Percentiles rank a stretch among this genome's conserved stretches.
Evolutionary conservation across 64 coral and sea anemone genomes (phyloP).

Genomic region (Montipora foliosa): DNA sequence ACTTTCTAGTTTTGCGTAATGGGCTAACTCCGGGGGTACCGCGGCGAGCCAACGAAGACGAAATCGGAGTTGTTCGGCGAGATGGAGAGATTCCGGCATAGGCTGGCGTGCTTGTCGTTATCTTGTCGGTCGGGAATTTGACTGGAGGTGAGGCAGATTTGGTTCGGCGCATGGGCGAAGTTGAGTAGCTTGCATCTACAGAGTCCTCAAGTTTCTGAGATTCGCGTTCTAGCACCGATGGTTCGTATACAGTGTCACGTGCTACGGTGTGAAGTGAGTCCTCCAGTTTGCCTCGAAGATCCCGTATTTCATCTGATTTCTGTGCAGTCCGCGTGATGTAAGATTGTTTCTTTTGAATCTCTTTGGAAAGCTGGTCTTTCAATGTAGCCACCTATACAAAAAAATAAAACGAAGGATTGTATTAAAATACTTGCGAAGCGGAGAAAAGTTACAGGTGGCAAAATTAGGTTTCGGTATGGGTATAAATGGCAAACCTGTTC

Average conservation of each 20-base stretch:
- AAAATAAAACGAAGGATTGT: not conserved
- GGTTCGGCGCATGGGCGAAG: slow-evolving; percentile 75
- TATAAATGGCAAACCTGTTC: no score
- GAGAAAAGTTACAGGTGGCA: no score
- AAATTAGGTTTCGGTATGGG: no score
- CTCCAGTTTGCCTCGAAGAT: slow-evolving; percentile 89
- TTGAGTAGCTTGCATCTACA: slow-evolving; percentile 66
- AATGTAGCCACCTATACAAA: slow-evolving; percentile 80
- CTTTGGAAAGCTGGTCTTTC: slow-evolving; percentile 94
- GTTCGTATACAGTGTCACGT: slow-evolving; percentile 95
- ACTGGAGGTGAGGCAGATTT: slow-evolving; percentile 90
- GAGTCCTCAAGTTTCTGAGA: slow-evolving; percentile 97
- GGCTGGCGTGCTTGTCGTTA: slow-evolving; percentile 83
- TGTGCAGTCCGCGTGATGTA: slow-evolving; percentile 95
- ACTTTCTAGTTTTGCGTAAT: slow-evolving; percentile 91
- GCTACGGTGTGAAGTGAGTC: slow-evolving; percentile 95
- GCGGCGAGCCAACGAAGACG: slow-evolving; percentile 70
- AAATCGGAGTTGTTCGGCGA: slow-evolving; percentile 59
- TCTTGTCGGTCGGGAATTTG: slow-evolving; percentile 76
- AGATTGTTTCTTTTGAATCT: slow-evolving; percentile 97
- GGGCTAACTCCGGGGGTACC: slow-evolving; percentile 79
- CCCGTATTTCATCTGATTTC: slow-evolving; percentile 97
- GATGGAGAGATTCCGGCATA: slow-evolving; percentile 59
- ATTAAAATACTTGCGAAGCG: not conserved
- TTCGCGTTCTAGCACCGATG: slow-evolving; percentile 89